Conservation (phyloP, 2,113 vertebrate genomes). For the Cinclus cinclus region DNA sequence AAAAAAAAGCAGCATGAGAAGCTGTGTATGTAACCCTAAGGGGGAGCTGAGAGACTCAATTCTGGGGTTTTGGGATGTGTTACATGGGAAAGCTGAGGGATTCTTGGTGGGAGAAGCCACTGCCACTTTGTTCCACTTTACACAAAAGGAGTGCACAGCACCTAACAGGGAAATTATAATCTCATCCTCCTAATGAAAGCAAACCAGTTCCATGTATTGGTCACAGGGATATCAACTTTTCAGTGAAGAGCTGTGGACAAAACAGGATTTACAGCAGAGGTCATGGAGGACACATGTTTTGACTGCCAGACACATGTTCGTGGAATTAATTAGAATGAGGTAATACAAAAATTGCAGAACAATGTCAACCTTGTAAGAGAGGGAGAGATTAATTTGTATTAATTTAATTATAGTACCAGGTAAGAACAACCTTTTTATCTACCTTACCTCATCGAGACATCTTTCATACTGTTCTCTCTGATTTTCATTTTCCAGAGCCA, state of each 20-base stretch:
- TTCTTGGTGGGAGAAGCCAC: not conserved
- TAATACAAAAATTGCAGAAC: constrained; percentile 26
- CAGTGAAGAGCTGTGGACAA: not conserved
- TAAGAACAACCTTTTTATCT: constrained; percentile 13
- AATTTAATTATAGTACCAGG: constrained; percentile 18
- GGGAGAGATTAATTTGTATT: not conserved
- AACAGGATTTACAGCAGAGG: not conserved
- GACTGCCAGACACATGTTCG: not conserved
- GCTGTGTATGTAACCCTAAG: not conserved
- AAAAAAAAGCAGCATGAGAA: not conserved
- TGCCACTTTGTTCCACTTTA: not conserved
- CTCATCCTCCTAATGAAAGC: not conserved
- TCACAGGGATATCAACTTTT: not conserved
- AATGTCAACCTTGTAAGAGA: constrained; percentile 3
- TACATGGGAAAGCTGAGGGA: not conserved
- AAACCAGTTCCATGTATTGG: not conserved
- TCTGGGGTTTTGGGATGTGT: not conserved
- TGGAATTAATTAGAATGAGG: constrained; percentile 41
- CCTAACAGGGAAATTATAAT: not conserved
- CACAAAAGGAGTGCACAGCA: not conserved
- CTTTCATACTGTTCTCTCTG: constrained; percentile 92
- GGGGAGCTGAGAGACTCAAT: not conserved
- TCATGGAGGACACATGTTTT: not conserved
- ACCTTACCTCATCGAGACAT: constrained; percentile 91
- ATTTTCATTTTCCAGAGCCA: constrained; percentile 88